phyloP scores from a whole-genome alignment of 1,140 invertebrate species.

The Pentalonia nigronervosa region DNA sequence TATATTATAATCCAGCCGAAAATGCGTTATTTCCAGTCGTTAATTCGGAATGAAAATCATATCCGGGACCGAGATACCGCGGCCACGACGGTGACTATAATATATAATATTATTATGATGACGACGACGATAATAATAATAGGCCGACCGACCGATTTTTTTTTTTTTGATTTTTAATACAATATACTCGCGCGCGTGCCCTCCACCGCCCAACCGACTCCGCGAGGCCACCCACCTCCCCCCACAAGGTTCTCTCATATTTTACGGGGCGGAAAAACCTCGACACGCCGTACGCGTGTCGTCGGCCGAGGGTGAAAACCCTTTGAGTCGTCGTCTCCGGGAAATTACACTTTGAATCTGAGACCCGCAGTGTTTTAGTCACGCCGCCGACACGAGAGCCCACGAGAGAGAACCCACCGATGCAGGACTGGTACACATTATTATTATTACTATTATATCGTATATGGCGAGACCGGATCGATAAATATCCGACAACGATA shows the following conservation, averaged over 20 bases:
- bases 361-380: neutral
- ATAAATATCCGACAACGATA: conserved; percentile 4
- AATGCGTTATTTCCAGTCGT: conserved; percentile 41
- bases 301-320: neutral
- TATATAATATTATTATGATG: neutral
- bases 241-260: neutral
- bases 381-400: neutral
- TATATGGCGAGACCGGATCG: neutral
- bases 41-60: conserved; percentile 52
- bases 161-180: neutral
- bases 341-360: neutral
- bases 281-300: neutral
- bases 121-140: neutral
- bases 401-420: neutral
- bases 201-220: neutral
- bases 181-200: neutral
- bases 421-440: neutral
- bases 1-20: neutral
- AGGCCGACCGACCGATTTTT: neutral
- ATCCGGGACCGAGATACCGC: neutral
- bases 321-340: neutral
- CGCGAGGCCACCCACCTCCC: neutral
- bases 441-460: neutral
- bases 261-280: neutral
- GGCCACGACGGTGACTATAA: neutral